Percentiles rank a stretch among this genome's conserved stretches.
These are phyloP conservation scores for Euplagia quadripunctaria DNA, from an alignment of 2,888 invertebrate species.

Conservation along the genomic window DNA sequence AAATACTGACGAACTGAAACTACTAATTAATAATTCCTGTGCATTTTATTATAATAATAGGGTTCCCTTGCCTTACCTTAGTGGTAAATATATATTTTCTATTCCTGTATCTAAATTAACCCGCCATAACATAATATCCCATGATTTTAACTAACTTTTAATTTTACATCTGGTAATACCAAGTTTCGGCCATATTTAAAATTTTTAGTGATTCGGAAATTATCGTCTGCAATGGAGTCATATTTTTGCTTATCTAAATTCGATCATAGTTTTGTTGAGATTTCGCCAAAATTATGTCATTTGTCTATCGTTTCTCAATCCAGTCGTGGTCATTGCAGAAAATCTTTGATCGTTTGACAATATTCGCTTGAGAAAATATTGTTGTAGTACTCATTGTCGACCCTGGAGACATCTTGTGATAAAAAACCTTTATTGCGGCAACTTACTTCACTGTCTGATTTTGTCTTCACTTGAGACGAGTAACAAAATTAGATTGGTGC, in stretches of 20 bases:
- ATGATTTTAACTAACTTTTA: constrained; percentile 7
- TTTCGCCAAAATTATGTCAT: constrained; percentile 86
- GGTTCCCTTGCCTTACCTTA: too few relatives aligned
- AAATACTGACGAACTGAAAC: too few relatives aligned
- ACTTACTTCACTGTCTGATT: constrained; percentile 74
- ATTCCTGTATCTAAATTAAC: constrained; percentile 1
- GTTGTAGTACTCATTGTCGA: constrained; percentile 79
- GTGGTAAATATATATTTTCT: too few relatives aligned
- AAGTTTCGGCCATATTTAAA: constrained; percentile 76
- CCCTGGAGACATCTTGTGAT: constrained; percentile 87
- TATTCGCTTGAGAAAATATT: constrained; percentile 78
- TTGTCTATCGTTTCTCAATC: constrained; percentile 80
- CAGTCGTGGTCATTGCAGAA: constrained; percentile 82
- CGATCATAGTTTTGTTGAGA: constrained; percentile 81
- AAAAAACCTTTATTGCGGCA: constrained; percentile 78
- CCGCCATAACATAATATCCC: not conserved
- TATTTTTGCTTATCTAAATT: constrained; percentile 84
- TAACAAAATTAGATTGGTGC: constrained; percentile 80
- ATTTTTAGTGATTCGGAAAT: constrained; percentile 80
- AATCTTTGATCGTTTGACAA: constrained; percentile 84
- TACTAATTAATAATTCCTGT: too few relatives aligned
- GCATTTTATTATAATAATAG: too few relatives aligned
- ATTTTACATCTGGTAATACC: constrained; percentile 57
- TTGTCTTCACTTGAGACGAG: constrained; percentile 81
- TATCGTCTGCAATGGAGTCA: constrained; percentile 87